Conservation (phyloP, 1,140 invertebrate species). For the Heliconius hewitsoni region DNA sequence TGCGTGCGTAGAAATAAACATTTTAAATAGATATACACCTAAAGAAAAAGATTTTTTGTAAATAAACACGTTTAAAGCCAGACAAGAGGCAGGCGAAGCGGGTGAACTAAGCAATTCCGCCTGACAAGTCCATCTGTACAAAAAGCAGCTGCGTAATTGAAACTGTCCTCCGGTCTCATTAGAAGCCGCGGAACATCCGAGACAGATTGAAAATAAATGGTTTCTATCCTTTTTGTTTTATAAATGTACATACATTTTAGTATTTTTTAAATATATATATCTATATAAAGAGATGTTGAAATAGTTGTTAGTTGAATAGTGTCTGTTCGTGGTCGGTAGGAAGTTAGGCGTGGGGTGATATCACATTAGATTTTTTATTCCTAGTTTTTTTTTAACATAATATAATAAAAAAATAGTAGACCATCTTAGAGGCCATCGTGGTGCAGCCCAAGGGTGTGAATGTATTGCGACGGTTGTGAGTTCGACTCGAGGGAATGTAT, state of each 20-base stretch:
- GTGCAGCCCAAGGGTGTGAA: too few species aligned
- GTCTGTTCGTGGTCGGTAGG: too few species aligned
- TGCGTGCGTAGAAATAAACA: not conserved
- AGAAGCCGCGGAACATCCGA: constrained; percentile 35
- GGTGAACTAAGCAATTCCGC: constrained; percentile 43
- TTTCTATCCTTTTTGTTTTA: constrained; percentile 21
- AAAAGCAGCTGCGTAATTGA: constrained; percentile 47
- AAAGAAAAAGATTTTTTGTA: not conserved
- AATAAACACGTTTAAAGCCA: constrained; percentile 24
- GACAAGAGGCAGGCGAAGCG: constrained; percentile 31
- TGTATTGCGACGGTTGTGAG: too few species aligned
- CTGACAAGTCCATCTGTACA: constrained; percentile 43
- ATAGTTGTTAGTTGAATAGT: too few species aligned
- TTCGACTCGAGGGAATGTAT: too few species aligned
- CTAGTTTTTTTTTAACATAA: too few species aligned
- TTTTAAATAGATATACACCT: not conserved
- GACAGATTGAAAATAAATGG: constrained; percentile 45
- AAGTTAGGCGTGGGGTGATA: too few species aligned
- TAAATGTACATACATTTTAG: not conserved
- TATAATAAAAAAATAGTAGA: too few species aligned
- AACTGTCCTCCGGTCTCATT: constrained; percentile 44
- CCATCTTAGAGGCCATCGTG: too few species aligned
- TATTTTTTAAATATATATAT: not conserved
- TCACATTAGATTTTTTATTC: not conserved
- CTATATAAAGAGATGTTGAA: too few species aligned